Base-by-base conservation (phyloP, 2,888 invertebrate genomes). In the Melanostoma scalare region DNA sequence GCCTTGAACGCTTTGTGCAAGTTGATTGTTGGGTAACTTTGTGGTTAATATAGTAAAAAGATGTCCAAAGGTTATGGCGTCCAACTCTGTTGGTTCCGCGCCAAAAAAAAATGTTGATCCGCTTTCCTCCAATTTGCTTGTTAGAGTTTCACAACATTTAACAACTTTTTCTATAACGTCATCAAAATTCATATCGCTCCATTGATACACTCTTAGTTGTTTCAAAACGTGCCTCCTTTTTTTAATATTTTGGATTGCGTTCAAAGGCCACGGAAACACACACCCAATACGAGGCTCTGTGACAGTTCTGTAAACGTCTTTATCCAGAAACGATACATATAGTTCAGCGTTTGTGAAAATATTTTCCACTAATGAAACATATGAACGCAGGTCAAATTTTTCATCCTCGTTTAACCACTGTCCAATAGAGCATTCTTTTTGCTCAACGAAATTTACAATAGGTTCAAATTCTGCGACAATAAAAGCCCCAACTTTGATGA, bases 51-150 rank as follows among this genome's bases (percentile, higher is more conserved):
- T 95, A 0, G 97, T 96, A 92, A 96, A 99, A n/a, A 99, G 93
- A 92, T 99, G 99, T 0, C 99, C 99, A 93, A 98, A 99, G 0
- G 98, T 96, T 42, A 99, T 92, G 2, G 99, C 99, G 92, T 99
- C 99, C 85, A 99, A 92, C 91, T 99, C 99, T 38, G 98, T 98
- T 0, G 98, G 98, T 68, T 96, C 92, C 73, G 94, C 93, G 5
- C 95, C 96, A 90, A 96, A 97, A 92, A 99, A 98, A 90, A 86
- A 90, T 0, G 87, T 86, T 3, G 94, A 98, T 53, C 94, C 93
- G 71, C 94, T 94, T 31, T 95, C 94, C 4, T 95, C 96, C 0
- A 99, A 92, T 85, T 97, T 94, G 87, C 96, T 95, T 58, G 96
- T 96, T 4, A 99, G 92, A 0, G 97, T 96, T 86, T 95, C 94